phyloP scores from a whole-genome alignment of 2,888 invertebrate species.

The Netelia virgata region DNA sequence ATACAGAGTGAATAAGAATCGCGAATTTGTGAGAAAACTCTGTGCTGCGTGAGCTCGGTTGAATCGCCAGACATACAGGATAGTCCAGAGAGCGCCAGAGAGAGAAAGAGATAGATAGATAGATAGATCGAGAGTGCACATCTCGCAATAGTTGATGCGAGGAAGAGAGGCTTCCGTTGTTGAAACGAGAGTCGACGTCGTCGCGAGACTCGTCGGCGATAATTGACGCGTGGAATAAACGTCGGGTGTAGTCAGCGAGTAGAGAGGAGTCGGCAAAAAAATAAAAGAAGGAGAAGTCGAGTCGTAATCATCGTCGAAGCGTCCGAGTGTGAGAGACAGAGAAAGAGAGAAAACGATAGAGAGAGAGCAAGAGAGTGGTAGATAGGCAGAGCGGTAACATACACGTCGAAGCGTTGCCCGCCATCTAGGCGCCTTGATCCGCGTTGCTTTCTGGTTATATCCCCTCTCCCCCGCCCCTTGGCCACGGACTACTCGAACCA shows the following conservation, averaged over 20 bases:
- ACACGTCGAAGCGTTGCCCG: conserved; percentile 61
- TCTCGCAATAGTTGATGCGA: background rate
- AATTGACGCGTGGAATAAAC: conserved; percentile 65
- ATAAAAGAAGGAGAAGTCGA: conserved; percentile 10
- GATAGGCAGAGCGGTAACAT: conserved; percentile 21
- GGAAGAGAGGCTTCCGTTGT: conserved; percentile 48
- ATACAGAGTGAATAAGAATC: background rate
- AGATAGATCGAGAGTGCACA: background rate
- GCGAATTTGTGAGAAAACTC: conserved; percentile 28
- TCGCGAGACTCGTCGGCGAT: conserved; percentile 59
- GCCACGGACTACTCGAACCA: conserved; percentile 51
- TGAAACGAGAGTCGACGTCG: conserved; percentile 45
- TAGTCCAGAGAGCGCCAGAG: background rate
- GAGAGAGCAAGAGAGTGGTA: conserved; percentile 19
- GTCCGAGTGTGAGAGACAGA: conserved; percentile 37
- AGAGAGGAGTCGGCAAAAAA: conserved; percentile 40
- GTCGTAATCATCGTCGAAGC: conserved; percentile 46
- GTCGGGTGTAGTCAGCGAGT: conserved; percentile 44
- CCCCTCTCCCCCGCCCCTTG: conserved; percentile 13
- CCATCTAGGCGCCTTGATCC: conserved; percentile 69
- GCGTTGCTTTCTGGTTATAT: conserved; percentile 59
- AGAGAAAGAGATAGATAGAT: background rate
- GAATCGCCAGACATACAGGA: background rate
- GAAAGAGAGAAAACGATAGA: conserved; percentile 33
- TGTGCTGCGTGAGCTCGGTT: background rate